These are phyloP conservation scores for Vespertilio murinus DNA, from an alignment of 2,797 vertebrate genomes.

Conservation along the genomic window DNA sequence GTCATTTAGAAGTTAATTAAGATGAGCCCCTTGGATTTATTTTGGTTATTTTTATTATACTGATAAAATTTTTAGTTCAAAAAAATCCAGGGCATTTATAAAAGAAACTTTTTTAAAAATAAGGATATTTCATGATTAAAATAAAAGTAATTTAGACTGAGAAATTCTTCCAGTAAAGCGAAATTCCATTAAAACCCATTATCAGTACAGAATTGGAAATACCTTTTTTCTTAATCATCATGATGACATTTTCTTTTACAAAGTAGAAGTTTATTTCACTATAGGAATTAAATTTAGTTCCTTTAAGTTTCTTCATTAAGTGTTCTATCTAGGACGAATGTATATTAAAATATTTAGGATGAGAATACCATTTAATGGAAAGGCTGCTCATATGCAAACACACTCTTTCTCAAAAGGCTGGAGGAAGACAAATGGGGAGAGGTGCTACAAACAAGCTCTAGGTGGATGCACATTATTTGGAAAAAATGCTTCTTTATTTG, in stretches of 20 bases:
- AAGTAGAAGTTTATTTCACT: neutral
- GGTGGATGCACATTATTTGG: neutral
- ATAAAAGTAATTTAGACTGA: neutral
- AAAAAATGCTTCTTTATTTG: slow-evolving; percentile 23
- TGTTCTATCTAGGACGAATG: neutral
- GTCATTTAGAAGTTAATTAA: neutral
- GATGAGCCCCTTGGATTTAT: neutral
- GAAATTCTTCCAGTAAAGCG: slow-evolving; percentile 14
- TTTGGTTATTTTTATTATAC: neutral
- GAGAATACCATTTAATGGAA: neutral
- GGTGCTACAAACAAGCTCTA: neutral
- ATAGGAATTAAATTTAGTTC: neutral
- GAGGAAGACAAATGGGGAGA: neutral
- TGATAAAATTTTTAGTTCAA: neutral
- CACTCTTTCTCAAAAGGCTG: slow-evolving; percentile 17
- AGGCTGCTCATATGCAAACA: neutral
- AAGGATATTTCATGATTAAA: neutral
- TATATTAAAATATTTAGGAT: neutral
- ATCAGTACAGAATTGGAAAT: slow-evolving; percentile 16
- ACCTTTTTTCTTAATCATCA: neutral
- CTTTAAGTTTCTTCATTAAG: neutral
- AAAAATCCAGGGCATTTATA: neutral
- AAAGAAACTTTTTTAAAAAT: neutral
- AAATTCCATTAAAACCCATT: slow-evolving; percentile 10
- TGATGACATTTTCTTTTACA: neutral